Conservation (phyloP, 2,797 vertebrate species). For the Iguana delicatissima region DNA sequence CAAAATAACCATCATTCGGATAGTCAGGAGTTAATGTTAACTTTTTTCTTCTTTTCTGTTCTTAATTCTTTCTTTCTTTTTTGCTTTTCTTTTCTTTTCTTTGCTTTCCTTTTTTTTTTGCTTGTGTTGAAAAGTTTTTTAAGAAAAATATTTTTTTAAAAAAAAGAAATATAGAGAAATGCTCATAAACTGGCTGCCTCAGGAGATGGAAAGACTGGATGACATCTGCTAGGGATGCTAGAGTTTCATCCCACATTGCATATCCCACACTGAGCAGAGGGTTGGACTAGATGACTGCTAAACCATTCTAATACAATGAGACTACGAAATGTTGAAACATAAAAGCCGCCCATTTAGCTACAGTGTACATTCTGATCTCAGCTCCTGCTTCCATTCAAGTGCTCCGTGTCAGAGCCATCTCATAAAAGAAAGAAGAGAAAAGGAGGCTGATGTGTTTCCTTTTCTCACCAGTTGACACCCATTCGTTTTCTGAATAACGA, state of each 20-base stretch:
- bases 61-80: no score
- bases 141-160: no score
- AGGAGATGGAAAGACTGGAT: neutral
- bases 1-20: no score
- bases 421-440: neutral
- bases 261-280: neutral
- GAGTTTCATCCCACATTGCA: neutral
- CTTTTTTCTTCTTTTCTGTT: no score
- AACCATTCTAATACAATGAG: neutral
- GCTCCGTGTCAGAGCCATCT: conserved; percentile 4
- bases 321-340: neutral
- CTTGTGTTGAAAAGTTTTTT: no score
- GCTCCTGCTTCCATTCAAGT: conserved; percentile 10
- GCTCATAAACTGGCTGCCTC: neutral
- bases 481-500: conserved; percentile 13
- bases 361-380: neutral
- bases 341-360: conserved; percentile 6
- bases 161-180: neutral
- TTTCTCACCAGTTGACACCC: conserved; percentile 27
- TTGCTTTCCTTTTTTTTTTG: no score
- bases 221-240: neutral
- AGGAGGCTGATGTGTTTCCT: neutral
- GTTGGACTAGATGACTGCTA: neutral
- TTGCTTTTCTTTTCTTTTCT: no score
- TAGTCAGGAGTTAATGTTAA: no score